These are phyloP conservation scores for Cheilosia vulpina DNA, from an alignment of 2,888 invertebrate genomes.

Conservation along the genomic window DNA sequence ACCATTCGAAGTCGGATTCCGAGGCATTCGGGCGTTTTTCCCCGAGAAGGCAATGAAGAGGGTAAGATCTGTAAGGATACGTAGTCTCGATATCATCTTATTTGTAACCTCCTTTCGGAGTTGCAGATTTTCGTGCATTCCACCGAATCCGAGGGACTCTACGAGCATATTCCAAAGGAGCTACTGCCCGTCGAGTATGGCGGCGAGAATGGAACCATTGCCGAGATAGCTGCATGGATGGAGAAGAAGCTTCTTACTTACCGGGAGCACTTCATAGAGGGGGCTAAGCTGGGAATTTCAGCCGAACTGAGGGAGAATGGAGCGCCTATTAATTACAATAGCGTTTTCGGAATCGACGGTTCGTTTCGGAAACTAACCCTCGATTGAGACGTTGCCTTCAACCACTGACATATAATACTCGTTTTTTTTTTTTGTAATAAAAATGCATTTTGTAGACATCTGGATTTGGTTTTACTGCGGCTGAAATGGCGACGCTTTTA, in stretches of 20 bases:
- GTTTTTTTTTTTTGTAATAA: slow-evolving; percentile 24
- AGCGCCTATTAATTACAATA: slow-evolving; percentile 76
- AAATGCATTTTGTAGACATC: background rate
- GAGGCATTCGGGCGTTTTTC: slow-evolving; percentile 86
- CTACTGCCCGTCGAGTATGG: slow-evolving; percentile 68
- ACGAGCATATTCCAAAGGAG: slow-evolving; percentile 47
- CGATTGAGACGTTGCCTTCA: slow-evolving; percentile 77
- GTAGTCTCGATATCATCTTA: slow-evolving; percentile 84
- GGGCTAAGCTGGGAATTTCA: slow-evolving; percentile 79
- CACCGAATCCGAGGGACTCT: slow-evolving; percentile 54
- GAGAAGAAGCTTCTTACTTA: slow-evolving; percentile 46
- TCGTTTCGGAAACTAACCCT: slow-evolving; percentile 82
- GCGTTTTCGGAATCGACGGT: slow-evolving; percentile 81
- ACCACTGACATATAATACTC: slow-evolving; percentile 33
- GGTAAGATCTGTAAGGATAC: slow-evolving; percentile 41
- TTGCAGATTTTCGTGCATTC: slow-evolving; percentile 40
- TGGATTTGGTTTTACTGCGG: background rate
- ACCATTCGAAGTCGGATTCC: slow-evolving; percentile 86
- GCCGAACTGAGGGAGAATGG: slow-evolving; percentile 79
- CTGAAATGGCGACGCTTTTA: background rate
- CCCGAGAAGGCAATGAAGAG: slow-evolving; percentile 86
- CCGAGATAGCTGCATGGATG: slow-evolving; percentile 46
- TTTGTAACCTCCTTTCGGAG: slow-evolving; percentile 86
- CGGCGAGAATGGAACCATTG: slow-evolving; percentile 48
- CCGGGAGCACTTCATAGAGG: slow-evolving; percentile 79